Evolutionary conservation across 2,797 vertebrate species (phyloP), one percentile per base, ranked within the genome.

Genomic region (Pelobates cultripes): DNA sequence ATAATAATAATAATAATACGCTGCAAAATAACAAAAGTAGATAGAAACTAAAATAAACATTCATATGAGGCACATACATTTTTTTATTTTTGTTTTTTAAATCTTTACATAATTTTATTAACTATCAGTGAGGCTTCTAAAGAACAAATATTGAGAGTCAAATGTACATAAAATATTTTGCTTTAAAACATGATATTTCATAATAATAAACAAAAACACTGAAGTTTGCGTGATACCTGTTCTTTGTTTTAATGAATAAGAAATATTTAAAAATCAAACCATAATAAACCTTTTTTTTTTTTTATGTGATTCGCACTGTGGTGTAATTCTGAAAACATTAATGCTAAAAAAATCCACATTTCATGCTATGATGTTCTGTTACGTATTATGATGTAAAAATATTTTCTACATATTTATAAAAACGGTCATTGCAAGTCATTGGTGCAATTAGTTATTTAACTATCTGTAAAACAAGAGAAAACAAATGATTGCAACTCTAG

Each of bases 1-100:
- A 89, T 86, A 84, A 82, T 86, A 70, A 84, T 91, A 89, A 28
- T 28, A 28, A 28, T 28, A 28, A 89, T 91, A 86, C 92, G 95
- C 90, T 87, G 86, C 82, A 91, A 92, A 92, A 82, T 81, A 89
- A 84, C 70, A 84, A 86, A 73, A 75, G 78, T 0, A 8, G 81
- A 89, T 77, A 85, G 86, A 84, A 85, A 67, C 45, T 79, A 85
- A 88, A 91, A 91, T 74, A 83, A 87, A 89, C 86, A 84, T 83
- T 86, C 71, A 84, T 91, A 89, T 84, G 88, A 93, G 86, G 79
- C 87, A 92, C 81, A 86, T 90, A 93, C 88, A 88, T 89, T 75
- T 89, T 85, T 87, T 84, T 87, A 40, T 28, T 17, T 64, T 89
- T 80, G 85, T 61, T 77, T 85, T 51, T 73, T 85, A 84, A 89